phyloP scores from a whole-genome alignment of 2,888 invertebrate species.

The Polylopha cassiicola region DNA sequence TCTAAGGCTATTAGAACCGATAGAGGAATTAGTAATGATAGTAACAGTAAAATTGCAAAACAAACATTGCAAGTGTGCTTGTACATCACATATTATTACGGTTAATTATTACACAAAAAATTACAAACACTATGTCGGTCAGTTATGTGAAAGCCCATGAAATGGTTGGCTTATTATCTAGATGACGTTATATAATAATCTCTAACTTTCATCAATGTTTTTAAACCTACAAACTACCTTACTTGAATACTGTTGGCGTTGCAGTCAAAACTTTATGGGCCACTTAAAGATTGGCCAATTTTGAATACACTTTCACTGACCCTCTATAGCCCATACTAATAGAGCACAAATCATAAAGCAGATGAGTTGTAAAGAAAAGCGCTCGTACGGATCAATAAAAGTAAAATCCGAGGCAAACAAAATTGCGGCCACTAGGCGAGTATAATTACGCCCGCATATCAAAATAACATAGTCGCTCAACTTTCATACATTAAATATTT shows the following conservation, averaged over 20 bases:
- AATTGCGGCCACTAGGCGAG: slow-evolving; percentile 7
- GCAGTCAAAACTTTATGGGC: slow-evolving; percentile 1
- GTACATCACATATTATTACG: slow-evolving; percentile 3
- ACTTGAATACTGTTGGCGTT: too few relatives aligned
- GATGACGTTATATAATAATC: slow-evolving; percentile 4
- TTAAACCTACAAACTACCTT: too few relatives aligned
- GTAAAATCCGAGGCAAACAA: slow-evolving; percentile 18
- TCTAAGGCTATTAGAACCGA: too few relatives aligned
- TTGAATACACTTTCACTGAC: slow-evolving; percentile 9
- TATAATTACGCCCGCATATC: slow-evolving; percentile 13
- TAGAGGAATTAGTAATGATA: too few relatives aligned
- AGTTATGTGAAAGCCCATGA: slow-evolving; percentile 8
- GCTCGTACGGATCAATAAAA: slow-evolving; percentile 18
- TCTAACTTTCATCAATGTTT: too few relatives aligned
- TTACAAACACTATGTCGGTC: slow-evolving; percentile 1
- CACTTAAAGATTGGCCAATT: slow-evolving; percentile 4
- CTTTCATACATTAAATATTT: slow-evolving; percentile 1
- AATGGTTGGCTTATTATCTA: slow-evolving; percentile 6
- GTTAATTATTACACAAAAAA: slow-evolving; percentile 10
- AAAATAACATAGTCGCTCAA: slow-evolving; percentile 6
- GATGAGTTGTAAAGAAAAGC: slow-evolving; percentile 8
- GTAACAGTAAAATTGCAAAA: too few relatives aligned
- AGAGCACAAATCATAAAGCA: slow-evolving; percentile 11
- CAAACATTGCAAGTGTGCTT: slow-evolving; percentile 1
- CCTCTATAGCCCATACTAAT: slow-evolving; percentile 3